These are phyloP conservation scores for Cacatua alba DNA, from an alignment of 2,113 vertebrate species.

Conservation along the genomic window DNA sequence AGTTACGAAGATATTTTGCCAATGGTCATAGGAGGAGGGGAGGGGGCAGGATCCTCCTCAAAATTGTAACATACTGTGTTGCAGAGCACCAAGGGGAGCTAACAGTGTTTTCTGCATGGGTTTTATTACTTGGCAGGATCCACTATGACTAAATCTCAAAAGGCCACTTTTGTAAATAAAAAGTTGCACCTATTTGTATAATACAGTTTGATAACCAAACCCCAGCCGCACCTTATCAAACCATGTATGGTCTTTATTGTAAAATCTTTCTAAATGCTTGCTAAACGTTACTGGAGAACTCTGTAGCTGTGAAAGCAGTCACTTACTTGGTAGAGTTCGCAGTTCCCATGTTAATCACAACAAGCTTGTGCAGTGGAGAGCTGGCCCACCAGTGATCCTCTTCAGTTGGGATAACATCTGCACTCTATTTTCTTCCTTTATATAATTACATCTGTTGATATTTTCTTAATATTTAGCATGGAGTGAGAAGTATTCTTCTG, in stretches of 20 bases:
- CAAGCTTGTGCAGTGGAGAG: neutral
- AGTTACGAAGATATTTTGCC: neutral
- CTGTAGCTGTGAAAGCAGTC: neutral
- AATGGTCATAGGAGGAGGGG: neutral
- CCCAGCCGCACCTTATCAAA: neutral
- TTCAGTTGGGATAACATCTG: slow-evolving; percentile 22
- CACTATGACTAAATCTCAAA: slow-evolving; percentile 6
- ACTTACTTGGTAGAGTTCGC: neutral
- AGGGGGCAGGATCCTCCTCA: neutral
- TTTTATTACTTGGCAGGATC: slow-evolving; percentile 29
- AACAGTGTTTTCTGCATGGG: neutral
- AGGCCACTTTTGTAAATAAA: neutral
- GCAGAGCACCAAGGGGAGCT: neutral
- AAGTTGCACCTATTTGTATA: slow-evolving; percentile 9
- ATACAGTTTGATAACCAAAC: neutral
- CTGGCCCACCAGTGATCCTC: neutral
- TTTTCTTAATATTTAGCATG: slow-evolving; percentile 34
- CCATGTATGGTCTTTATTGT: neutral
- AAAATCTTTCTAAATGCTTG: neutral
- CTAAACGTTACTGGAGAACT: neutral
- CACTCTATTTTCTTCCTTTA: slow-evolving; percentile 38
- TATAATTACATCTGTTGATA: slow-evolving; percentile 11
- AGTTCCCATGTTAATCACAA: slow-evolving; percentile 34
- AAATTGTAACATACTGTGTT: neutral
- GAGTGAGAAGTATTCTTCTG: neutral